A percentile compares a stretch with the other conserved stretches of the same genome.
phyloP scores from a whole-genome alignment of 2,888 invertebrate genomes.

The Aethes cnicana region DNA sequence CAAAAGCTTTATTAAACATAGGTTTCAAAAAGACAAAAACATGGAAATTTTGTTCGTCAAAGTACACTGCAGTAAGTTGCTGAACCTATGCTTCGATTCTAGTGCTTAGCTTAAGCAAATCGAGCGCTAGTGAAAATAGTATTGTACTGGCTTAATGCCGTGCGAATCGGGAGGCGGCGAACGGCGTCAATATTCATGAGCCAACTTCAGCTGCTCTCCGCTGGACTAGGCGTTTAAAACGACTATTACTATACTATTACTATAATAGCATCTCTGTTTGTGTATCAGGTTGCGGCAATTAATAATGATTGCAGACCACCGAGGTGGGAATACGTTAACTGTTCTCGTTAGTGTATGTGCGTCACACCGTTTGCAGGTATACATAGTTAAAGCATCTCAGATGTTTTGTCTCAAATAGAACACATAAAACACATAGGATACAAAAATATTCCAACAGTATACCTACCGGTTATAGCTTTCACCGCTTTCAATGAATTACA shows the following conservation, averaged over 20 bases:
- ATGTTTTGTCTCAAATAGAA: no score
- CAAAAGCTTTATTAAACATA: no score
- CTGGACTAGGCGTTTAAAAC: constrained; percentile 59
- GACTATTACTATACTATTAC: constrained; percentile 58
- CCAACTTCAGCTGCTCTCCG: constrained; percentile 53
- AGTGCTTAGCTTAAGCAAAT: constrained; percentile 34
- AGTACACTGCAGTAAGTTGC: no score
- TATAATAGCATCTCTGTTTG: constrained; percentile 50
- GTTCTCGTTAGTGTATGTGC: neutral
- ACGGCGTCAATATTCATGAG: constrained; percentile 72
- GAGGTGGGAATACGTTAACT: constrained; percentile 11
- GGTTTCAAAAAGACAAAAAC: no score
- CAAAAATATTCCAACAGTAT: no score
- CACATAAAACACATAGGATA: no score
- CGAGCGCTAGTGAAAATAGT: constrained; percentile 31
- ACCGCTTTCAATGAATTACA: no score
- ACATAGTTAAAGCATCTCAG: no score
- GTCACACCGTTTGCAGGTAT: no score
- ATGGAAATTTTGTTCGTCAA: no score
- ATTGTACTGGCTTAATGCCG: constrained; percentile 32
- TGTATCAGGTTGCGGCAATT: constrained; percentile 18
- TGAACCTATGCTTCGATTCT: no score
- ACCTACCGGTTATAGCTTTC: no score
- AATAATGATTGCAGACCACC: constrained; percentile 4
- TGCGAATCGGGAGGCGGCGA: constrained; percentile 38